Conservation (phyloP, 2,113 vertebrate genomes). For the Agapornis roseicollis region DNA sequence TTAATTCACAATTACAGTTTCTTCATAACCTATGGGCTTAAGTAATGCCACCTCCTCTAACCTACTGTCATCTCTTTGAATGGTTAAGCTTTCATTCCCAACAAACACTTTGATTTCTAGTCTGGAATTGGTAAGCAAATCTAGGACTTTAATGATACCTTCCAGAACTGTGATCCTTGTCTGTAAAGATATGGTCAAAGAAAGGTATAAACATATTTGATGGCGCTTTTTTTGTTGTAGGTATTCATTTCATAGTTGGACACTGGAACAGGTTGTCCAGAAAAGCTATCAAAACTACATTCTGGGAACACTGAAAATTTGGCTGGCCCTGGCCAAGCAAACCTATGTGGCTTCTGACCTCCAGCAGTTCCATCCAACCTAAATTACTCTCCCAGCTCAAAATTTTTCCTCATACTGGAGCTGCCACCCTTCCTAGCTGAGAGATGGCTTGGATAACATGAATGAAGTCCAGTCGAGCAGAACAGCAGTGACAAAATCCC, state of each 20-base stretch:
- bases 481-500: neutral
- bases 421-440: neutral
- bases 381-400: neutral
- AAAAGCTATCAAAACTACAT: neutral
- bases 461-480: neutral
- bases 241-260: neutral
- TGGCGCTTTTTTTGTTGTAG: neutral
- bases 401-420: neutral
- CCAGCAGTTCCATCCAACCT: neutral
- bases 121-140: neutral
- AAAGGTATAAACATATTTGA: neutral
- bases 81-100: neutral
- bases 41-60: neutral
- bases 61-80: neutral
- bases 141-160: neutral
- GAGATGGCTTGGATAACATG: neutral
- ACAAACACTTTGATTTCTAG: neutral
- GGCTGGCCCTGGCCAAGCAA: neutral
- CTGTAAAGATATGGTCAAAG: neutral
- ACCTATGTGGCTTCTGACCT: accelerated
- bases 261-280: neutral
- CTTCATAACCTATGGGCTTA: neutral
- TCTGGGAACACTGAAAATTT: neutral
- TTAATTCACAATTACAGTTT: neutral
- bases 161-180: neutral